A percentile compares a stretch with the other conserved stretches of the same genome.
Conservation (phyloP, 2,888 invertebrate genomes). For the Malachius bipustulatus region DNA sequence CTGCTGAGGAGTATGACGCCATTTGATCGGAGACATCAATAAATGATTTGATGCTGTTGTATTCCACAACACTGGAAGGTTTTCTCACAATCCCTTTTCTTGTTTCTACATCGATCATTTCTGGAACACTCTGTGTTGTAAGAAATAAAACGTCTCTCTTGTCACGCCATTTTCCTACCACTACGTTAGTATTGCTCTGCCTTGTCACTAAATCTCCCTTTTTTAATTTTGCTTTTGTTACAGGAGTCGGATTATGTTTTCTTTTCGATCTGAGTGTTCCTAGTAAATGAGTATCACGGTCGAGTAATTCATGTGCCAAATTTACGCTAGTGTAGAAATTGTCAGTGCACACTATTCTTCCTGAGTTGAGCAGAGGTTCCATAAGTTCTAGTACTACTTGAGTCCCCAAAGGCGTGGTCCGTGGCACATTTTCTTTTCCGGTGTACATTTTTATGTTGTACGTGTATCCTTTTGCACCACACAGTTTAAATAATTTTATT, state of each 20-base stretch:
- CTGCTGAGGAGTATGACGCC: too few relatives aligned
- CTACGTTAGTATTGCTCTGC: conserved; percentile 19
- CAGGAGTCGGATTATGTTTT: conserved; percentile 10
- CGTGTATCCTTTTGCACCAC: conserved; percentile 14
- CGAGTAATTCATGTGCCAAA: conserved; percentile 4
- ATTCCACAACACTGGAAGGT: conserved; percentile 15
- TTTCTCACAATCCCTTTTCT: conserved; percentile 13
- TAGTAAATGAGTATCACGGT: conserved; percentile 5
- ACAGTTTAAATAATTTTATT: conserved; percentile 10
- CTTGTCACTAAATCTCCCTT: conserved; percentile 19
- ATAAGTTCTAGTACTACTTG: conserved; percentile 11
- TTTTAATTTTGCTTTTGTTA: conserved; percentile 20
- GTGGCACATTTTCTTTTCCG: too few relatives aligned
- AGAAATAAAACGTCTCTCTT: conserved; percentile 22
- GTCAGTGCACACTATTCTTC: conserved; percentile 13
- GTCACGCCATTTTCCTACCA: conserved; percentile 22
- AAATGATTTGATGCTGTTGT: conserved; percentile 11
- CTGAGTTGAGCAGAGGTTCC: conserved; percentile 3
- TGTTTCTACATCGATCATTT: conserved; percentile 15
- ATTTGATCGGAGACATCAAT: conserved; percentile 10
- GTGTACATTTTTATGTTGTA: conserved; percentile 15
- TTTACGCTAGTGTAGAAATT: conserved; percentile 17
- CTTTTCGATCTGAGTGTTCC: conserved; percentile 9
- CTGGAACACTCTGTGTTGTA: conserved; percentile 20
- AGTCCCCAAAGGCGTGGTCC: too few relatives aligned